phyloP scores from a whole-genome alignment of 2,797 vertebrate species.

The Pogonophryne albipinna region DNA sequence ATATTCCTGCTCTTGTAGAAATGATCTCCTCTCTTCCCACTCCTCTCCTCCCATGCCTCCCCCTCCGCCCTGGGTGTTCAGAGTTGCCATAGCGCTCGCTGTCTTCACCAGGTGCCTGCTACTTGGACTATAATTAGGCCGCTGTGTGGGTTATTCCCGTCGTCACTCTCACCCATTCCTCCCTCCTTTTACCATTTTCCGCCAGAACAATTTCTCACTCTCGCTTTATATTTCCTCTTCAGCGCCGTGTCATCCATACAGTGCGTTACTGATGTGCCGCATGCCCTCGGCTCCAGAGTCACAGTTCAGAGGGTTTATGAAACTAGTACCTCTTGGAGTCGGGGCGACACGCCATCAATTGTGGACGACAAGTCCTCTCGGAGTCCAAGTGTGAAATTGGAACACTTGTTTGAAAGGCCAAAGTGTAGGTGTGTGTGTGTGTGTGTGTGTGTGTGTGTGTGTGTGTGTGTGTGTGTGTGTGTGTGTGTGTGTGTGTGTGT shows the following conservation, averaged over 20 bases:
- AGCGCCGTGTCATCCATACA: conserved; percentile 28
- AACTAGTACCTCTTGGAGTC: conserved; percentile 21
- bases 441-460: conserved; percentile 1
- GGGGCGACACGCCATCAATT: conserved; percentile 39
- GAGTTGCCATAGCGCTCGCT: conserved; percentile 65
- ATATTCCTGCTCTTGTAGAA: conserved; percentile 23
- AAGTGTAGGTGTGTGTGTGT: background rate
- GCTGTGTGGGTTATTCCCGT: conserved; percentile 39
- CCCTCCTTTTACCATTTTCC: conserved; percentile 9
- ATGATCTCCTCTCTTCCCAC: conserved; percentile 52
- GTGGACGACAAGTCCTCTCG: conserved; percentile 36
- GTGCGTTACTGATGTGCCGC: conserved; percentile 20
- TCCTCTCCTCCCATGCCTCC: conserved; percentile 17
- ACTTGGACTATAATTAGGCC: conserved; percentile 71
- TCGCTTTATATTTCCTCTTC: background rate
- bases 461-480: background rate
- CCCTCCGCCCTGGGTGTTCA: conserved; percentile 45
- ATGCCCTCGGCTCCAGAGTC: conserved; percentile 18
- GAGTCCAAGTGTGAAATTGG: conserved; percentile 66
- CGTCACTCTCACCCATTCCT: conserved; percentile 14
- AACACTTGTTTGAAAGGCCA: conserved; percentile 66
- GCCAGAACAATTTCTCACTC: conserved; percentile 5
- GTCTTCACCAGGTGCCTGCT: conserved; percentile 58
- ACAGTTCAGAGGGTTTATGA: conserved; percentile 54
- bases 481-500: background rate